A percentile compares a stretch with the other conserved stretches of the same genome.
These are phyloP conservation scores for Tupaia chinensis DNA, from an alignment of 2,113 vertebrate genomes.

Conservation along the genomic window DNA sequence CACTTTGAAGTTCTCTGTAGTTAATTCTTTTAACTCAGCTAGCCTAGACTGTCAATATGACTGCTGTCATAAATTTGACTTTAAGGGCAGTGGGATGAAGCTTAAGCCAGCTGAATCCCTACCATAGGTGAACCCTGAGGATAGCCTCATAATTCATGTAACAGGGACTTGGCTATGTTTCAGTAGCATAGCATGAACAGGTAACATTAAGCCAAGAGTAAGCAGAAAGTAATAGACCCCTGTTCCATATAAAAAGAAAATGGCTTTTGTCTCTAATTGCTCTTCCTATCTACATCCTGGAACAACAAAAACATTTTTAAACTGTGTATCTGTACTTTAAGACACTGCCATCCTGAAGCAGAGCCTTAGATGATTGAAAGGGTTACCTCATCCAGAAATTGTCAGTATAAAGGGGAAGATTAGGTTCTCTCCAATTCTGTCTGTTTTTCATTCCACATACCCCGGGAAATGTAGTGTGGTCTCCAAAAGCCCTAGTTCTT, in stretches of 20 bases:
- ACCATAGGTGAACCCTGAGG: constrained; percentile 22
- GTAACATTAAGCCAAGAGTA: constrained; percentile 58
- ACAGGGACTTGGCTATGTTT: constrained; percentile 43
- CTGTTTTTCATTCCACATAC: constrained; percentile 43
- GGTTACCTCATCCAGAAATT: constrained; percentile 46
- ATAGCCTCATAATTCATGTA: constrained; percentile 36
- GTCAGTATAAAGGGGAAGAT: constrained; percentile 46
- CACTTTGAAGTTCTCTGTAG: constrained; percentile 70
- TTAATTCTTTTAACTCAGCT: constrained; percentile 62
- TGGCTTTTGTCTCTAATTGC: not conserved
- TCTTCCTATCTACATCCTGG: constrained; percentile 49
- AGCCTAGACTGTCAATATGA: constrained; percentile 43
- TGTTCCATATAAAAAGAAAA: constrained; percentile 34
- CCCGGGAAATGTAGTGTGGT: not conserved
- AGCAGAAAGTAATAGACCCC: constrained; percentile 40
- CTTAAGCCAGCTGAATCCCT: constrained; percentile 57
- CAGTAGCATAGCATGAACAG: constrained; percentile 24
- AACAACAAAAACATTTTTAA: constrained; percentile 60
- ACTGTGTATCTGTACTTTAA: constrained; percentile 57
- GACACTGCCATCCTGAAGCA: constrained; percentile 74
- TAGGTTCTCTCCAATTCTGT: constrained; percentile 37
- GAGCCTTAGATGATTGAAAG: constrained; percentile 28
- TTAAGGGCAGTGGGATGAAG: constrained; percentile 30
- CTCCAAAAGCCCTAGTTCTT: constrained; percentile 65
- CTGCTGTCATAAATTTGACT: constrained; percentile 34